Base-by-base conservation (phyloP, 2,113 vertebrate genomes). In the Pteruthius melanotis region DNA sequence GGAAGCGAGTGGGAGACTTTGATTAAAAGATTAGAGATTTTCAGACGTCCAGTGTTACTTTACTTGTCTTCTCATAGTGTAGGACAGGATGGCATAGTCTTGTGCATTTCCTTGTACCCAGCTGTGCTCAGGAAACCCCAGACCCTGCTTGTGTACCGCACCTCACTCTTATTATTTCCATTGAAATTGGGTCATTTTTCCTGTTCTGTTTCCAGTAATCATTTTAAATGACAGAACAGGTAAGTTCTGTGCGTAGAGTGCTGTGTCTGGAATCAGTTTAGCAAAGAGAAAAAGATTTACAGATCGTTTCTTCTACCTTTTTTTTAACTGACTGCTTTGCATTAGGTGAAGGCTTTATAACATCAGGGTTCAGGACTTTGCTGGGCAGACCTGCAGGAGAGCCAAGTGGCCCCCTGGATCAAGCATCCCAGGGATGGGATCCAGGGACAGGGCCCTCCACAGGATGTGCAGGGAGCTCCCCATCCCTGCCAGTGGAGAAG, bases 151-250 rank as follows among this genome's bases (percentile, higher is more conserved):
- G 70, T 28, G 9, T 75, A 86, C 57, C 9, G 7, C 68, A 52
- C 71, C 71, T 82, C 91, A 50, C 45, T 78, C 47, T 81, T 94
- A 89, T 75, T 89, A 83, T 96, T 98, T 97, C 94, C 92, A 96
- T 83, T 74, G 76, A 96, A 95, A 87, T 57, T 86, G 92, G 93
- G 78, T 96, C 66, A 80, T 87, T 81, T n/a, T 75, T 90, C 92
- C 81, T 90, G 82, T 92, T 82, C 72, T 74, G 61, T 94, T 97
- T 96, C 94, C 95, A 91, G 95, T 96, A 84, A 93, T 74, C 64
- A 64, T 97, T 95, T 96, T 87, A 93, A 86, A 88, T 96, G 86
- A 97, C 87, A 90, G 83, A 91, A 93, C 90, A 95, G 86, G 87
- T 93, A 93, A 84, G 88, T 90, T 59, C 65, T 93, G 69, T 81